phyloP scores from a whole-genome alignment of 2,797 vertebrate genomes.

The Dipus sagitta region DNA sequence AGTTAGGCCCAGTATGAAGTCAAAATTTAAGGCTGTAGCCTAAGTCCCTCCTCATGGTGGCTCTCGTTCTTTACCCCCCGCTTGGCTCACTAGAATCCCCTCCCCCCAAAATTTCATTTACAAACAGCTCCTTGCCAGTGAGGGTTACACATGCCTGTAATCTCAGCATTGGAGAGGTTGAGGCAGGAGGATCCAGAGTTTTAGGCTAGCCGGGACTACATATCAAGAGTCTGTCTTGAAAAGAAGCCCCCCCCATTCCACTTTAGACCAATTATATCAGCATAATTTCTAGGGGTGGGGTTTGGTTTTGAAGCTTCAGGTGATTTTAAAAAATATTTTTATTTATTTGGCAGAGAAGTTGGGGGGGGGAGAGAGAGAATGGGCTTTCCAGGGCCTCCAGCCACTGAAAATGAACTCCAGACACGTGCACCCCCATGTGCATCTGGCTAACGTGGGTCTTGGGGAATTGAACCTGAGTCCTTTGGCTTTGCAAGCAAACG shows the following conservation, averaged over 20 bases:
- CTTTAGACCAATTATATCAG: constrained; percentile 14
- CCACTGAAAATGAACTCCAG: no score
- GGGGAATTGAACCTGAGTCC: no score
- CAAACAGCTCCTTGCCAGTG: not conserved
- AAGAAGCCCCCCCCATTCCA: not conserved
- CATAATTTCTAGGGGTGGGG: not conserved
- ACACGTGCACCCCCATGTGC: no score
- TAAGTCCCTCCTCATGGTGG: not conserved
- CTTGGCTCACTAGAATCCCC: not conserved
- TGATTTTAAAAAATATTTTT: not conserved
- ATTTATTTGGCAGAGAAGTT: no score
- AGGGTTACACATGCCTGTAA: not conserved
- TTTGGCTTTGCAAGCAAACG: no score
- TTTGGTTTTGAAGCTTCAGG: not conserved
- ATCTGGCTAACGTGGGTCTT: no score
- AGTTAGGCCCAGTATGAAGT: constrained; percentile 46
- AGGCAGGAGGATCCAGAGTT: not conserved
- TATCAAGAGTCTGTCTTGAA: not conserved
- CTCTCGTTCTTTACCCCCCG: not conserved
- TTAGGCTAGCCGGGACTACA: no score
- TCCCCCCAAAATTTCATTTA: constrained; percentile 35
- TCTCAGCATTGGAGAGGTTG: not conserved
- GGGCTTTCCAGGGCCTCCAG: no score
- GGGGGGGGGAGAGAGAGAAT: no score
- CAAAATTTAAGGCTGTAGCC: not conserved